phyloP scores from a whole-genome alignment of 2,113 vertebrate species.

The Rhynchomys soricoides region DNA sequence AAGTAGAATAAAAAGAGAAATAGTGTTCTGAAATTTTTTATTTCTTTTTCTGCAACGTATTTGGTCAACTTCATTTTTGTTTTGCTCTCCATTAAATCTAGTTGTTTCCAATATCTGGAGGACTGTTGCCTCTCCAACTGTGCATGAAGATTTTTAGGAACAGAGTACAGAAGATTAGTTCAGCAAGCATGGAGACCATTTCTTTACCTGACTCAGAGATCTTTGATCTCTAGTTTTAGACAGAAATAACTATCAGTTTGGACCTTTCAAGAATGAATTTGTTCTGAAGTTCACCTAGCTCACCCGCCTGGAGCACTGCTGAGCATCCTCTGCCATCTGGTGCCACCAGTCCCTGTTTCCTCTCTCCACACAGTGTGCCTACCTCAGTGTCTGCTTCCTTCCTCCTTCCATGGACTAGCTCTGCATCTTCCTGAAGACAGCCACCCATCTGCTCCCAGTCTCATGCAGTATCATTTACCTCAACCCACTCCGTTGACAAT shows the following conservation, averaged over 20 bases:
- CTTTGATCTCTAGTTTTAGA: slow-evolving; percentile 6
- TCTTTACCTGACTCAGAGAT: background rate
- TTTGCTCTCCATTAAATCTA: slow-evolving; percentile 1
- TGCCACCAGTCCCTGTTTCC: background rate
- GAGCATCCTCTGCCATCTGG: background rate
- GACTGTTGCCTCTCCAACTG: background rate
- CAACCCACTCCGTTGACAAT: background rate
- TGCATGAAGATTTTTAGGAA: slow-evolving; percentile 28
- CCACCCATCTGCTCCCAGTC: background rate
- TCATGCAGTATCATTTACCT: background rate
- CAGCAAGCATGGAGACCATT: slow-evolving; percentile 34
- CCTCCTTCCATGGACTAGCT: background rate
- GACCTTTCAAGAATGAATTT: background rate
- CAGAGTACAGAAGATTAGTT: background rate
- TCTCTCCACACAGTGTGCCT: background rate
- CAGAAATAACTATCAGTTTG: slow-evolving; percentile 36
- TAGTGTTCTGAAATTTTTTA: background rate
- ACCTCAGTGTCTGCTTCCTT: background rate
- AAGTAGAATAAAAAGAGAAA: slow-evolving; percentile 39
- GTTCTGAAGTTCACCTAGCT: background rate
- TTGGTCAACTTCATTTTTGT: slow-evolving; percentile 43
- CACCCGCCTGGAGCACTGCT: background rate
- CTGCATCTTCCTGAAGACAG: background rate
- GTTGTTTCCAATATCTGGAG: background rate
- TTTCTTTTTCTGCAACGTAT: background rate